phyloP scores from a whole-genome alignment of 2,888 invertebrate genomes.

The Nasonia oneida region DNA sequence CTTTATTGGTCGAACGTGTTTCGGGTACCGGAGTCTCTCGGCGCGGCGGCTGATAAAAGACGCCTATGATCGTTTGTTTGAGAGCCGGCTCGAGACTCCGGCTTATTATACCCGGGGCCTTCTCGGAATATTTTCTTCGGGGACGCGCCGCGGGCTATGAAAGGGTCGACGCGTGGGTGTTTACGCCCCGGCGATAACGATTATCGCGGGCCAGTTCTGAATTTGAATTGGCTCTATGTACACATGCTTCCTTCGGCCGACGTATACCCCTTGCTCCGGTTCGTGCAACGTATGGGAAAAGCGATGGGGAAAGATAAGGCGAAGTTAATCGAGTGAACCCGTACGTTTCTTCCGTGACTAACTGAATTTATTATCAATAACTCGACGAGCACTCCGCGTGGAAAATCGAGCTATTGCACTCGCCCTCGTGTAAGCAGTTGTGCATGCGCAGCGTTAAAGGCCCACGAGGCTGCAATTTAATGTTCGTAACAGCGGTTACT shows the following conservation, averaged over 20 bases:
- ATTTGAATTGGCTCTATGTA: neutral
- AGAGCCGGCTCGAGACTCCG: neutral
- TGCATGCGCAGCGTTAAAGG: too few species aligned
- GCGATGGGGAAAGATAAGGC: too few species aligned
- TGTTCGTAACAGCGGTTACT: neutral
- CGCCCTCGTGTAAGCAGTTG: too few species aligned
- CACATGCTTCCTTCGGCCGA: too few species aligned
- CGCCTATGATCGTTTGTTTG: conserved; percentile 32
- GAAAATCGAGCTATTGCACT: too few species aligned
- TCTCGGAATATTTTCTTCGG: conserved; percentile 17
- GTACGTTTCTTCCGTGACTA: too few species aligned
- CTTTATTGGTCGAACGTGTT: conserved; percentile 64
- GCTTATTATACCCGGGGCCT: neutral
- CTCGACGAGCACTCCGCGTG: too few species aligned
- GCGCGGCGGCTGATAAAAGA: conserved; percentile 12
- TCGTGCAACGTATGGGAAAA: too few species aligned
- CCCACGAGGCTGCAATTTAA: neutral
- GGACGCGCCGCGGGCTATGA: neutral
- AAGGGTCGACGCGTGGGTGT: neutral
- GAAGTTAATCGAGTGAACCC: too few species aligned
- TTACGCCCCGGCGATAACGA: neutral
- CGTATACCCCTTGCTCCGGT: too few species aligned
- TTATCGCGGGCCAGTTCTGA: neutral
- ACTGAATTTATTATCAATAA: too few species aligned
- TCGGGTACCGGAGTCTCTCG: conserved; percentile 29